Evolutionary conservation across 2,113 vertebrate genomes (phyloP).

Genomic region (Misgurnus anguillicaudatus): DNA sequence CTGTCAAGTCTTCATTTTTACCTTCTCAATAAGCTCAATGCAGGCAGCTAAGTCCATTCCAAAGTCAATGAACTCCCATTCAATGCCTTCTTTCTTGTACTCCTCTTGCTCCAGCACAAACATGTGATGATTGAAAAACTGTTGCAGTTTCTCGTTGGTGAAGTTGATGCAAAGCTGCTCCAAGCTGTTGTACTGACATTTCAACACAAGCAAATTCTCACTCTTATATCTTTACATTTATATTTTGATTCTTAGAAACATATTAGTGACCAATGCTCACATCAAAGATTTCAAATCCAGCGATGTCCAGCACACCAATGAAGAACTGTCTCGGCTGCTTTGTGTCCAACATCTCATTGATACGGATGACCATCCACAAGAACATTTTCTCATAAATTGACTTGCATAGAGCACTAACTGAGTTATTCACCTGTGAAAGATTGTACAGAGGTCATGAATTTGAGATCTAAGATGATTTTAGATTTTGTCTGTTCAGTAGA

Average conservation of each 20-base stretch:
- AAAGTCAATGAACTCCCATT: slow-evolving; percentile 86
- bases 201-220: neutral
- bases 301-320: slow-evolving; percentile 89
- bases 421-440: too few relatives aligned
- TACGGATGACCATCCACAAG: too few relatives aligned
- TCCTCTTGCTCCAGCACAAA: slow-evolving; percentile 85
- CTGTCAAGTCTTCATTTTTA: slow-evolving; percentile 51
- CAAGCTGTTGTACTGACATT: slow-evolving; percentile 77
- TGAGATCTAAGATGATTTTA: too few relatives aligned
- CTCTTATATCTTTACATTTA: too few relatives aligned
- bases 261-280: slow-evolving; percentile 55
- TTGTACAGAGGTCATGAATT: too few relatives aligned
- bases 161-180: slow-evolving; percentile 80
- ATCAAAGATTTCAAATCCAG: slow-evolving; percentile 81
- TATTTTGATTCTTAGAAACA: too few relatives aligned
- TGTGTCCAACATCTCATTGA: too few relatives aligned
- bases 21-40: slow-evolving; percentile 87
- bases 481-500: too few relatives aligned
- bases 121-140: slow-evolving; percentile 89
- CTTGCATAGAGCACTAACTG: too few relatives aligned
- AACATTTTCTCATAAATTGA: too few relatives aligned
- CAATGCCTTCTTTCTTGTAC: slow-evolving; percentile 87
- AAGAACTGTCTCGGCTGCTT: slow-evolving; percentile 55
- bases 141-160: slow-evolving; percentile 88
- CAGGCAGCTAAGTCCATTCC: slow-evolving; percentile 87